Evolutionary conservation across 2,797 vertebrate species (phyloP).

Genomic region (Sylvilagus floridanus): DNA sequence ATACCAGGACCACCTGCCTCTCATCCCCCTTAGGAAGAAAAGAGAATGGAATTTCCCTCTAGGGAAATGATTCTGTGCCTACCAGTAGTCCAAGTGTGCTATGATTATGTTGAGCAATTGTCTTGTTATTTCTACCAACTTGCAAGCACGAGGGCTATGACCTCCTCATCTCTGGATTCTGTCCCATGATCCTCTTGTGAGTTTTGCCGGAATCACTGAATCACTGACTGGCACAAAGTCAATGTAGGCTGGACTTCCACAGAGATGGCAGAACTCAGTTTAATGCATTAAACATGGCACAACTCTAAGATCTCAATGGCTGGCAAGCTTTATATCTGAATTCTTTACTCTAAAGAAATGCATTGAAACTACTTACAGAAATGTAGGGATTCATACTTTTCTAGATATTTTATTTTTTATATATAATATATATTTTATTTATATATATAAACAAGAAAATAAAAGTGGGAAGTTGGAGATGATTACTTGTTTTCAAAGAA

Average conservation of each 20-base stretch:
- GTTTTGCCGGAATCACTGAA: background rate
- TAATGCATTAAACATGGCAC: background rate
- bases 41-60: slow-evolving; percentile 28
- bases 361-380: background rate
- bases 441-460: background rate
- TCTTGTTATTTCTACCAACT: slow-evolving; percentile 48
- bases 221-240: background rate
- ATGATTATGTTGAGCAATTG: background rate
- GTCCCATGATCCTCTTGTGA: background rate
- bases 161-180: background rate
- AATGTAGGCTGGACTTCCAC: background rate
- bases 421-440: too few relatives aligned
- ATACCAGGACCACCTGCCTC: slow-evolving; percentile 44
- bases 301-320: background rate
- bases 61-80: slow-evolving; percentile 47
- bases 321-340: slow-evolving; percentile 7
- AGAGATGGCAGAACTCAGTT: background rate
- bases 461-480: background rate
- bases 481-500: background rate
- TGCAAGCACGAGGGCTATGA: background rate
- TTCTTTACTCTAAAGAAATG: background rate
- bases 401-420: background rate
- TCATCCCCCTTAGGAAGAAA: slow-evolving; percentile 54
- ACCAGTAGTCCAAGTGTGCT: background rate
- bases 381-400: background rate